These are phyloP conservation scores for Sander lucioperca DNA, from an alignment of 2,113 vertebrate genomes.

Conservation along the genomic window DNA sequence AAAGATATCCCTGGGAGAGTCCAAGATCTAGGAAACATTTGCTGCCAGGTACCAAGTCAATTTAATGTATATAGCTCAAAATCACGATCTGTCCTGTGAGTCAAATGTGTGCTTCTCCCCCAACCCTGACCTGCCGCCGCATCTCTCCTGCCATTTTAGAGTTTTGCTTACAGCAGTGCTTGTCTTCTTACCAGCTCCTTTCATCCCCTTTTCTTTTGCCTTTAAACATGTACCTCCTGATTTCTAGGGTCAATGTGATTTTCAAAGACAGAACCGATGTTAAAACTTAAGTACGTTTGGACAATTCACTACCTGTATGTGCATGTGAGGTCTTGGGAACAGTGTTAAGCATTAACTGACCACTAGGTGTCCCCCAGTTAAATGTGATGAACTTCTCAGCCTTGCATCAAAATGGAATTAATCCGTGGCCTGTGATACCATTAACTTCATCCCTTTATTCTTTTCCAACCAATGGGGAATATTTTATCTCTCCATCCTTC, in stretches of 20 bases:
- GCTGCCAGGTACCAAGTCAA: neutral
- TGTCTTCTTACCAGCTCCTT: neutral
- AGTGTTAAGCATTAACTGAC: slow-evolving; percentile 2
- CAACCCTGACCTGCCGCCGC: too few species aligned
- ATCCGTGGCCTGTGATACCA: neutral
- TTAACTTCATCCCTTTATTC: neutral
- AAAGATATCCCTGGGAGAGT: neutral
- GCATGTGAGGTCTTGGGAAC: neutral
- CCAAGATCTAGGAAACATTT: neutral
- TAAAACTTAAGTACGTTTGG: neutral
- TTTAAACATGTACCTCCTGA: neutral
- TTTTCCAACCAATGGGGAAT: neutral
- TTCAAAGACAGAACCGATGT: neutral
- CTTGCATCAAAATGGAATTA: neutral
- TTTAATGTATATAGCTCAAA: neutral
- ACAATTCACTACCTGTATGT: neutral
- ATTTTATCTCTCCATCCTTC: neutral
- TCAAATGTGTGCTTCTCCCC: neutral
- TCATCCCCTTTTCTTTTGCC: neutral
- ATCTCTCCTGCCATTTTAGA: neutral
- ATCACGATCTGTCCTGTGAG: neutral
- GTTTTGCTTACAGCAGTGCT: neutral
- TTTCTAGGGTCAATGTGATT: neutral
- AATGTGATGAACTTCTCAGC: neutral
- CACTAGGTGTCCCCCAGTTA: neutral